These are phyloP conservation scores for Exephanes ischioxanthus DNA, from an alignment of 2,888 invertebrate genomes.

Conservation along the genomic window DNA sequence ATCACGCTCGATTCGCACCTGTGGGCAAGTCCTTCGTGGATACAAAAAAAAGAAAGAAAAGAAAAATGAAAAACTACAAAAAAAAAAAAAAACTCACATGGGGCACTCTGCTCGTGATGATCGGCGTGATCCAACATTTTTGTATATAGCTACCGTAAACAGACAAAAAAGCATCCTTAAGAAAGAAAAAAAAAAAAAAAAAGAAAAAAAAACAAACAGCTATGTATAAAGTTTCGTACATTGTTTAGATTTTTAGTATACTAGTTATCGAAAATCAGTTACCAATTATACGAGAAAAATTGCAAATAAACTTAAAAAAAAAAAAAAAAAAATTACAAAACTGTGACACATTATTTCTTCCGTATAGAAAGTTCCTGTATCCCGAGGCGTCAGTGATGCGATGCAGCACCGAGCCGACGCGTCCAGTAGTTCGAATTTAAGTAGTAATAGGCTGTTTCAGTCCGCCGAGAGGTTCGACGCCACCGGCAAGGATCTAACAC, in stretches of 20 bases:
- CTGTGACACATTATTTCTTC: background rate
- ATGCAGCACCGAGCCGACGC: conserved; percentile 3
- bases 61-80: background rate
- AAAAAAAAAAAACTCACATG: conserved; percentile 3
- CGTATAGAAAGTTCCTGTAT: background rate
- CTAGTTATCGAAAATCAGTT: conserved; percentile 81
- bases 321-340: conserved; percentile 71
- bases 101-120: conserved; percentile 31
- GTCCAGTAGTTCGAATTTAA: conserved; percentile 28
- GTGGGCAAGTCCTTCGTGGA: conserved; percentile 12
- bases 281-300: conserved; percentile 82
- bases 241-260: conserved; percentile 82
- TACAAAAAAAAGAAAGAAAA: conserved; percentile 42
- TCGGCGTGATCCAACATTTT: conserved; percentile 73
- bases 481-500: conserved; percentile 1
- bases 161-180: conserved; percentile 58
- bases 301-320: conserved; percentile 80
- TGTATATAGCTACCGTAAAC: conserved; percentile 78
- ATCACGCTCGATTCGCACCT: conserved; percentile 60
- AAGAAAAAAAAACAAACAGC: conserved; percentile 70
- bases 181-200: conserved; percentile 52
- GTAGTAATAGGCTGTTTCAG: conserved; percentile 59
- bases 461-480: conserved; percentile 36
- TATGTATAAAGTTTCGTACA: conserved; percentile 83
- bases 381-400: conserved; percentile 1